Percentiles rank a stretch among this genome's conserved stretches.
These are phyloP conservation scores for Setophaga coronata DNA, from an alignment of 2,113 vertebrate species.

Conservation along the genomic window DNA sequence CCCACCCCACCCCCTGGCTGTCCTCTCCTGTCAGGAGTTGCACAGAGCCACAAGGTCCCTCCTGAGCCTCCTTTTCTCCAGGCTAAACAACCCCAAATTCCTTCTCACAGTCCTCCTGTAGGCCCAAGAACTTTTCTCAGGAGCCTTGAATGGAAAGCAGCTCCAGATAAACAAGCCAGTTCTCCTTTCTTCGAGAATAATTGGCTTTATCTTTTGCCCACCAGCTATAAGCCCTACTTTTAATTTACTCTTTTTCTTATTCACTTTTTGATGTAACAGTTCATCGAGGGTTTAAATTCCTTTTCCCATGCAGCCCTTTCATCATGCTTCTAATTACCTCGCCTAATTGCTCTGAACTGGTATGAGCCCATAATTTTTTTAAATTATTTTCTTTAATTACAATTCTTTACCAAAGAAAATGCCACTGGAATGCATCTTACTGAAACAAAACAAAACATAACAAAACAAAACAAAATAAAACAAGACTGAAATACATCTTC, in stretches of 20 bases:
- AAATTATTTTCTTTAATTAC: constrained; percentile 73
- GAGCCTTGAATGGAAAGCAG: constrained; percentile 9
- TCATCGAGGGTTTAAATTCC: constrained; percentile 67
- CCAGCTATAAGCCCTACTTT: constrained; percentile 56
- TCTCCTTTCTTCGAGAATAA: constrained; percentile 1
- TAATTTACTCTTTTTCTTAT: constrained; percentile 65
- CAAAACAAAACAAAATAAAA: background rate
- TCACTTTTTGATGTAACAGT: constrained; percentile 71
- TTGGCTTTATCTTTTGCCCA: constrained; percentile 62
- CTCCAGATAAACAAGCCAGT: constrained; percentile 34
- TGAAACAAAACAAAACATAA: background rate
- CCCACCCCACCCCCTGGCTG: background rate
- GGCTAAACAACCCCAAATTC: background rate
- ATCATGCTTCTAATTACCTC: constrained; percentile 75
- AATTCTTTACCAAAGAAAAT: constrained; percentile 50
- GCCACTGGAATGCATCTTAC: background rate
- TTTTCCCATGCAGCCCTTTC: constrained; percentile 68
- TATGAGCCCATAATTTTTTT: constrained; percentile 49
- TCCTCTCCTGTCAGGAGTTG: background rate
- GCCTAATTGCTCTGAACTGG: constrained; percentile 72
- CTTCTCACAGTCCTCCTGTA: background rate
- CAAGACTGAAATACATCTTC: background rate
- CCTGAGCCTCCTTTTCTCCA: background rate
- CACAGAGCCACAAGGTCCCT: background rate
- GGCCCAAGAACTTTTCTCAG: background rate